These are phyloP conservation scores for Etia nguti DNA, from an alignment of 2,113 vertebrate species.

Conservation along the genomic window DNA sequence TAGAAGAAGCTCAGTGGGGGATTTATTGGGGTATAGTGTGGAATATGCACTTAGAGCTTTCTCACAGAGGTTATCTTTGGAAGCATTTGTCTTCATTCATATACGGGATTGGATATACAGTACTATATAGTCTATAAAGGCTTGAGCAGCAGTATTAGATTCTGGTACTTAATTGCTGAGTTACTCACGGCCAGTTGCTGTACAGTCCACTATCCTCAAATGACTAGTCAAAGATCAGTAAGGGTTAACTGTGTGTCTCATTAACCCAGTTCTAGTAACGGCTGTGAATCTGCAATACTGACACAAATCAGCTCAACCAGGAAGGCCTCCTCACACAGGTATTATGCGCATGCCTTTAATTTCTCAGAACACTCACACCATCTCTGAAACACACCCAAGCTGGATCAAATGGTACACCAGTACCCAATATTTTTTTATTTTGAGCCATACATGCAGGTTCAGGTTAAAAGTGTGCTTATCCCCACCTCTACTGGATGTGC, in stretches of 20 bases:
- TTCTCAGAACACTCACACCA: neutral
- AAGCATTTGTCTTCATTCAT: neutral
- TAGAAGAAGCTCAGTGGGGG: neutral
- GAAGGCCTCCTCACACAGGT: fast-evolving
- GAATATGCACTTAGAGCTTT: neutral
- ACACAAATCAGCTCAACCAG: neutral
- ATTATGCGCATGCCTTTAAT: neutral
- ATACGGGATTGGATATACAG: neutral
- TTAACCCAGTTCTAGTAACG: neutral
- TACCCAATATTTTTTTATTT: neutral
- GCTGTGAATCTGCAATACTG: neutral
- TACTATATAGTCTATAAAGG: neutral
- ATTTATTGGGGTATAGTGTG: neutral
- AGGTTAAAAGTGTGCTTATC: neutral
- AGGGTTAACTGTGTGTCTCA: neutral
- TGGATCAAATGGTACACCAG: neutral
- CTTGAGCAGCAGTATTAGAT: neutral
- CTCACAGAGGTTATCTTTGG: neutral
- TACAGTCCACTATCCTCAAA: neutral
- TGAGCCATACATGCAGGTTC: neutral
- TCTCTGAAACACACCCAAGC: neutral
- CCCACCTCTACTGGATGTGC: neutral
- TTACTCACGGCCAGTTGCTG: neutral
- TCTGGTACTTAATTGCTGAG: neutral
- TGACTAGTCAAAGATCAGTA: neutral